A percentile compares a stretch with the other conserved stretches of the same genome.
These are phyloP conservation scores for Xestia rhomboidea DNA, from an alignment of 2,888 invertebrate species.

Conservation along the genomic window DNA sequence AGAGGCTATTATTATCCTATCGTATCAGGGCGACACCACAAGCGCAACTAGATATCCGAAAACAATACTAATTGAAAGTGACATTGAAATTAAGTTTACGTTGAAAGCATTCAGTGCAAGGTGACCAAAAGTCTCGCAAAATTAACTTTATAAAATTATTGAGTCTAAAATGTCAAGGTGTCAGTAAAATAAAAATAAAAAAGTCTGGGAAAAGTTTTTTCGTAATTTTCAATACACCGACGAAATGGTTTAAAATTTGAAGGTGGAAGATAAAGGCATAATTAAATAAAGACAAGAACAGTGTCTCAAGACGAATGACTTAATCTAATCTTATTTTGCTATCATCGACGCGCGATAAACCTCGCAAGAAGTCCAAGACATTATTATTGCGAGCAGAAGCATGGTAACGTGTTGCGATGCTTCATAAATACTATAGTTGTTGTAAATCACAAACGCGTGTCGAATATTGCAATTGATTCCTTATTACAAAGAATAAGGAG, in stretches of 20 bases:
- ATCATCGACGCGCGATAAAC: slow-evolving; percentile 55
- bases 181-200: slow-evolving; percentile 3
- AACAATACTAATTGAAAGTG: slow-evolving; percentile 19
- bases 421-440: slow-evolving; percentile 13
- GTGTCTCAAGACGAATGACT: slow-evolving; percentile 5
- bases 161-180: slow-evolving; percentile 54
- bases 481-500: slow-evolving; percentile 11
- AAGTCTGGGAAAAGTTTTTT: background rate
- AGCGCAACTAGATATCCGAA: slow-evolving; percentile 16
- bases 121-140: slow-evolving; percentile 47
- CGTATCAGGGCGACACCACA: background rate
- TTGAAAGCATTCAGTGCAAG: slow-evolving; percentile 44
- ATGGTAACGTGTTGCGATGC: slow-evolving; percentile 31
- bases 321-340: slow-evolving; percentile 36
- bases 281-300: slow-evolving; percentile 16
- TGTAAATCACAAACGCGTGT: background rate
- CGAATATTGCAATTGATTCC: background rate
- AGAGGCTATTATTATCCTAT: slow-evolving; percentile 13
- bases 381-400: slow-evolving; percentile 41
- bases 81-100: slow-evolving; percentile 7
- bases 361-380: slow-evolving; percentile 32
- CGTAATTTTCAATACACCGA: background rate
- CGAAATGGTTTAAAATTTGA: background rate
- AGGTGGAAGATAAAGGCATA: background rate
- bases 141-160: slow-evolving; percentile 16